Conservation (phyloP, 1,140 invertebrate species). For the Gryllus bimaculatus region DNA sequence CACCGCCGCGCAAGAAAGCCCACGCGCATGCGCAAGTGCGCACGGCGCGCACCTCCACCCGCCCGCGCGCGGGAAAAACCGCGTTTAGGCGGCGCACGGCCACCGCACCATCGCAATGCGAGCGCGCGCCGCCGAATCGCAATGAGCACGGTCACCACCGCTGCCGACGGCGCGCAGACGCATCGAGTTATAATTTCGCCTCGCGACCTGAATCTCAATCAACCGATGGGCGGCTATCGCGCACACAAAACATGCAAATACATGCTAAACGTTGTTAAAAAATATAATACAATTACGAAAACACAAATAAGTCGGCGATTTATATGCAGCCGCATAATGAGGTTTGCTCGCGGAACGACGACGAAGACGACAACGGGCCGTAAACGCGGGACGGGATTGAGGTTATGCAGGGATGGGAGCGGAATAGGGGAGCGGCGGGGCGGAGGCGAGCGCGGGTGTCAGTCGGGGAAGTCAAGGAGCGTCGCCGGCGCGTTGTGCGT, state of each 20-base stretch:
- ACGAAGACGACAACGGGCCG: too few species aligned
- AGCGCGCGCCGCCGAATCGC: not conserved
- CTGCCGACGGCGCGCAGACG: not conserved
- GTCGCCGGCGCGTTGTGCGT: not conserved
- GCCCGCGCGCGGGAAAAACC: not conserved
- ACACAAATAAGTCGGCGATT: not conserved
- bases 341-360: not conserved
- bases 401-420: not conserved
- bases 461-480: not conserved
- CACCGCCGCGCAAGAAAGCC: not conserved
- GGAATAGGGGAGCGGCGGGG: too few species aligned
- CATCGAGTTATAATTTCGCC: not conserved
- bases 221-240: too few species aligned
- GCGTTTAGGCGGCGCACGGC: not conserved
- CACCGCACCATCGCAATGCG: not conserved
- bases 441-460: too few species aligned
- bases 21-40: too few species aligned
- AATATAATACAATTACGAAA: slow-evolving; percentile 6
- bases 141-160: not conserved
- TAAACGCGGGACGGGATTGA: not conserved
- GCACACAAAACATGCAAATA: not conserved
- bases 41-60: too few species aligned
- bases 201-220: not conserved
- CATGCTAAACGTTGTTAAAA: not conserved
- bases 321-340: not conserved